phyloP scores from a whole-genome alignment of 1,140 invertebrate genomes.

The Diprion similis region DNA sequence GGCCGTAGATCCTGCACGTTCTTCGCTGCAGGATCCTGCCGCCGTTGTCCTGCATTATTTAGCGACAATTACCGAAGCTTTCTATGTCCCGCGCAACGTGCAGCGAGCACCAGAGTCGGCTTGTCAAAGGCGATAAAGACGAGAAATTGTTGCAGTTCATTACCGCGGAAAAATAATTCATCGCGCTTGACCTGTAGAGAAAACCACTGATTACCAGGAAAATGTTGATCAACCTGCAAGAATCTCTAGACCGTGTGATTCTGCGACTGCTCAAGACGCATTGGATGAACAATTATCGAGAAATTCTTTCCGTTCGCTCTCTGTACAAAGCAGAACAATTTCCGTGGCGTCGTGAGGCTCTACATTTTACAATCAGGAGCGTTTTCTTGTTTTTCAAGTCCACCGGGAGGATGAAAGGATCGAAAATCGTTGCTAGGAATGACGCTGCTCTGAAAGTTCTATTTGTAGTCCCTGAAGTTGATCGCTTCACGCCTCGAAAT shows the following conservation, averaged over 20 bases:
- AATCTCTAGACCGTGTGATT: neutral
- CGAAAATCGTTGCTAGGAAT: neutral
- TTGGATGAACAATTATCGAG: conserved; percentile 18
- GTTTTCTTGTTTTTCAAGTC: no score
- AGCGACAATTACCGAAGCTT: conserved; percentile 3
- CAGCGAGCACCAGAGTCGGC: neutral
- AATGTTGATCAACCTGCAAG: neutral
- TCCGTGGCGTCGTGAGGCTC: neutral
- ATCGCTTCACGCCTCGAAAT: neutral
- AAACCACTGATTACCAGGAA: neutral
- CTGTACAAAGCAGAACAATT: neutral
- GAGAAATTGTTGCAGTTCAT: neutral
- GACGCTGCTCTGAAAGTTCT: neutral
- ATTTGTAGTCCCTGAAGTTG: neutral
- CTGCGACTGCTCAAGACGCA: neutral
- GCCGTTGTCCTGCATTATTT: neutral
- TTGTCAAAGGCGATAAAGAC: neutral
- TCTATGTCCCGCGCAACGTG: neutral
- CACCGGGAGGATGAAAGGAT: no score
- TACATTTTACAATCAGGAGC: neutral
- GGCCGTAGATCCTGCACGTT: neutral
- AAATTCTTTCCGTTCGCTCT: conserved; percentile 14
- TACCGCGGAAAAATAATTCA: conserved; percentile 7
- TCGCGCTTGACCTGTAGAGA: neutral
- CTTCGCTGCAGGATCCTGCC: neutral